These are phyloP conservation scores for Ernsta delagoae DNA, from an alignment of 2,888 invertebrate genomes.

Conservation along the genomic window DNA sequence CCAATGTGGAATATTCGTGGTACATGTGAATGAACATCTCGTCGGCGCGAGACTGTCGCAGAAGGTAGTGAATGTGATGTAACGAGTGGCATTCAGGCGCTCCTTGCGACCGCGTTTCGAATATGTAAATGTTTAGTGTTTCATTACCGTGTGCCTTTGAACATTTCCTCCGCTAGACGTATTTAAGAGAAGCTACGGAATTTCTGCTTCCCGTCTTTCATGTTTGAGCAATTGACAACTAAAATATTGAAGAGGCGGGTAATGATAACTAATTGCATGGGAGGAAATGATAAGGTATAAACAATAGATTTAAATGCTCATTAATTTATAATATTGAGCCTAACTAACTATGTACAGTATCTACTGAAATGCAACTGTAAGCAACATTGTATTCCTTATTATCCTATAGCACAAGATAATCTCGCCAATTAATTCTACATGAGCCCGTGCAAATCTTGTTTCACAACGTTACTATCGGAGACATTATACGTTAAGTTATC, in stretches of 20 bases:
- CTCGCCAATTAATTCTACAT: constrained; percentile 4
- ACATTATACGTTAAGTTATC: constrained; percentile 20
- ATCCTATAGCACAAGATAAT: neutral
- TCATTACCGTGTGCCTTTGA: constrained; percentile 2
- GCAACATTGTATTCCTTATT: neutral
- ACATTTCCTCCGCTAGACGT: neutral
- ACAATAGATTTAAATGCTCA: neutral
- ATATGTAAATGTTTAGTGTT: constrained; percentile 9
- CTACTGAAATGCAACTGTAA: too few relatives aligned
- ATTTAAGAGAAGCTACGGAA: neutral
- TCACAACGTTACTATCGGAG: neutral
- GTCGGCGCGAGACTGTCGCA: neutral
- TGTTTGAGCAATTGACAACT: neutral
- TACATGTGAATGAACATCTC: neutral
- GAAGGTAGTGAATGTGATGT: constrained; percentile 5
- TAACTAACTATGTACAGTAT: too few relatives aligned
- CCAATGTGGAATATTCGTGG: neutral
- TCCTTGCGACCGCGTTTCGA: constrained; percentile 1
- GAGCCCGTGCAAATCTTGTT: neutral
- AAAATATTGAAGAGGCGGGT: neutral
- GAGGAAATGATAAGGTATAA: neutral
- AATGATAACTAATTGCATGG: neutral
- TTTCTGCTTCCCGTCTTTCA: neutral
- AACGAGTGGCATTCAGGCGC: constrained; percentile 28
- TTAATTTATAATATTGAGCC: neutral